Conservation (phyloP, 2,113 vertebrate species). For the Pica pica region DNA sequence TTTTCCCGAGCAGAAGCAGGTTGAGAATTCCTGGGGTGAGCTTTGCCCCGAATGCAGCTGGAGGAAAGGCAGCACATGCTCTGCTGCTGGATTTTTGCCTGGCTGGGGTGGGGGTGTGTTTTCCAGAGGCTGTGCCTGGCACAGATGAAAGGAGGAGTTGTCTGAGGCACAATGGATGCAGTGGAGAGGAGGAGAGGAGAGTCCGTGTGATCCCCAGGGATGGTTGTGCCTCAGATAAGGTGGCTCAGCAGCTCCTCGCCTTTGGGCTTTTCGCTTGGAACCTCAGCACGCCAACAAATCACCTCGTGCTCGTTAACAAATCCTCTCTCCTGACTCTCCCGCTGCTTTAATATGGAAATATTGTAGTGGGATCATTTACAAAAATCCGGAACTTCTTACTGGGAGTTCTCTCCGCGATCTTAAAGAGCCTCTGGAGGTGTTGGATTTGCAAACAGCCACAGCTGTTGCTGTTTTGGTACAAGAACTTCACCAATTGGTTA, state of each 20-base stretch:
- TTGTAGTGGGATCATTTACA: background rate
- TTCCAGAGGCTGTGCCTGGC: background rate
- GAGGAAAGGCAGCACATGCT: background rate
- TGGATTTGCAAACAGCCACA: background rate
- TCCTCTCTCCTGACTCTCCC: background rate
- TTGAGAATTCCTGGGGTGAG: background rate
- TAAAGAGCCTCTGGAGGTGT: background rate
- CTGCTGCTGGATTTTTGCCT: background rate
- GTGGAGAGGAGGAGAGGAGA: background rate
- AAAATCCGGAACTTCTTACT: background rate
- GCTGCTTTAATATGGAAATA: rapidly evolving
- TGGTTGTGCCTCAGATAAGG: background rate
- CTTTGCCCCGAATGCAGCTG: background rate
- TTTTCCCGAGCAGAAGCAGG: background rate
- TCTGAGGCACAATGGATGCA: background rate
- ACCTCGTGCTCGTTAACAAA: rapidly evolving
- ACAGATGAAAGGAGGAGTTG: background rate
- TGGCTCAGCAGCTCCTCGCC: background rate
- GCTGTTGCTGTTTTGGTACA: background rate
- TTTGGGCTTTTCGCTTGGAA: background rate
- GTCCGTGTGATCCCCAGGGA: background rate
- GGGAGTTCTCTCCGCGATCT: background rate
- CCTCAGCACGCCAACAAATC: rapidly evolving
- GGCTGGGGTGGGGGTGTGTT: background rate
- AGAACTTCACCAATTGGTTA: background rate